phyloP scores from a whole-genome alignment of 23 tunicate genomes.

The Phallusia fumigata region DNA sequence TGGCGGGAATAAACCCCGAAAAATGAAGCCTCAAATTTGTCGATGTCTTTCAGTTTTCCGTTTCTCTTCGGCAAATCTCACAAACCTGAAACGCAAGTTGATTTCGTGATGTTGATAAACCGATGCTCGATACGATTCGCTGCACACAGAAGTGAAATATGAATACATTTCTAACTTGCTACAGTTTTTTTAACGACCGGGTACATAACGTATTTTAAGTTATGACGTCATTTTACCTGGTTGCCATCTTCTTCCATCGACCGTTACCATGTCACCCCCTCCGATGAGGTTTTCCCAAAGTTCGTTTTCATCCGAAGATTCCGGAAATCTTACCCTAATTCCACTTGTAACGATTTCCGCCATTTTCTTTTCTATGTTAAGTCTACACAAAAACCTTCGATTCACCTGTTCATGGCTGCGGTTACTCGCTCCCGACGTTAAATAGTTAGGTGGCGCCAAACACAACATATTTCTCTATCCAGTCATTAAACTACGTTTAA shows the following conservation, averaged over 20 bases:
- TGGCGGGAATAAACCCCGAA: slow-evolving; percentile 33
- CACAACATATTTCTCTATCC: no score
- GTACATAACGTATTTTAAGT: no score
- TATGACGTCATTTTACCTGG: slow-evolving; percentile 21
- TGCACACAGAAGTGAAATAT: no score
- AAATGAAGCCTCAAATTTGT: slow-evolving; percentile 34
- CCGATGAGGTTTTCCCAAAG: slow-evolving; percentile 23
- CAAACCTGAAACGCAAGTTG: neutral
- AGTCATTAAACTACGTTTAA: no score
- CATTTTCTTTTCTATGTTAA: neutral
- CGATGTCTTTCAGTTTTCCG: slow-evolving; percentile 33
- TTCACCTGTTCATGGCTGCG: no score
- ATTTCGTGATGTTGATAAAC: no score
- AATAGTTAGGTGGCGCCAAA: no score
- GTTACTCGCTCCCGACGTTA: no score
- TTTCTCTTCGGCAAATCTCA: slow-evolving; percentile 31
- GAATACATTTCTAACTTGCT: no score
- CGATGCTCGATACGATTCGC: no score
- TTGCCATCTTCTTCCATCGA: slow-evolving; percentile 22
- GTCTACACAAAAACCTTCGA: no score
- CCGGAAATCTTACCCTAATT: slow-evolving; percentile 32
- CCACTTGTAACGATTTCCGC: slow-evolving; percentile 17
- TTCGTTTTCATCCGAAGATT: slow-evolving; percentile 19
- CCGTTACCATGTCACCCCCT: slow-evolving; percentile 24
- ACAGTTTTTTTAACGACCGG: no score